A percentile compares a stretch with the other conserved stretches of the same genome.
phyloP scores from a whole-genome alignment of 1,140 invertebrate genomes.

The Tetramorium simillimum region DNA sequence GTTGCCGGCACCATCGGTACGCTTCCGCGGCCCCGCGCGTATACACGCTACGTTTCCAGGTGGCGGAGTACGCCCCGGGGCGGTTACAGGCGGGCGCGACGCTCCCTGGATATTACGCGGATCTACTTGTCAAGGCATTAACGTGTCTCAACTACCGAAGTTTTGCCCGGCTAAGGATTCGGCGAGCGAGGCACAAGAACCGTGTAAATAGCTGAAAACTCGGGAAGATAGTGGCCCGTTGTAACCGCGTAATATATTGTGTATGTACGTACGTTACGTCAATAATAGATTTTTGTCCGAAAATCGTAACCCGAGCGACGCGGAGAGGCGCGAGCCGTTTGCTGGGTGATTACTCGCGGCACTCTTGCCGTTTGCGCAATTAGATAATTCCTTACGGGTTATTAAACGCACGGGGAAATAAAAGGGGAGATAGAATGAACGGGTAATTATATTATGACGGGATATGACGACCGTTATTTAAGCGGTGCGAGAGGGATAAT shows the following conservation, averaged over 20 bases:
- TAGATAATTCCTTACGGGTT: not conserved
- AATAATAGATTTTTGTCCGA: not conserved
- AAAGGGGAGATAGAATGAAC: not conserved
- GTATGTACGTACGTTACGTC: not conserved
- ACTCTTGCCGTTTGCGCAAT: not conserved
- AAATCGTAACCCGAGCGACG: not conserved
- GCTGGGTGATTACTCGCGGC: not conserved
- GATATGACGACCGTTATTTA: not conserved
- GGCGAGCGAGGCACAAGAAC: not conserved
- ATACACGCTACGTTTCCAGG: conserved; percentile 2
- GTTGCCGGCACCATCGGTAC: conserved; percentile 50
- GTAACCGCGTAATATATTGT: not conserved
- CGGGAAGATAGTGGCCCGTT: not conserved
- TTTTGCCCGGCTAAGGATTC: conserved; percentile 33
- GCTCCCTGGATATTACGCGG: conserved; percentile 50
- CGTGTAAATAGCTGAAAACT: conserved; percentile 21
- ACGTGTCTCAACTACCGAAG: conserved; percentile 42
- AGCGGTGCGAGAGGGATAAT: not conserved
- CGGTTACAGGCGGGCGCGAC: conserved; percentile 14
- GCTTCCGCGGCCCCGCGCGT: conserved; percentile 13
- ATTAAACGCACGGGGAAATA: not conserved
- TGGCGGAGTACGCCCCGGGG: conserved; percentile 30
- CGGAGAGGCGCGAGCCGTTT: not conserved
- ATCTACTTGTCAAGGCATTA: conserved; percentile 60
- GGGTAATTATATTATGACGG: not conserved